phyloP scores from a whole-genome alignment of 1,140 invertebrate species.

The Theocolax elegans region DNA sequence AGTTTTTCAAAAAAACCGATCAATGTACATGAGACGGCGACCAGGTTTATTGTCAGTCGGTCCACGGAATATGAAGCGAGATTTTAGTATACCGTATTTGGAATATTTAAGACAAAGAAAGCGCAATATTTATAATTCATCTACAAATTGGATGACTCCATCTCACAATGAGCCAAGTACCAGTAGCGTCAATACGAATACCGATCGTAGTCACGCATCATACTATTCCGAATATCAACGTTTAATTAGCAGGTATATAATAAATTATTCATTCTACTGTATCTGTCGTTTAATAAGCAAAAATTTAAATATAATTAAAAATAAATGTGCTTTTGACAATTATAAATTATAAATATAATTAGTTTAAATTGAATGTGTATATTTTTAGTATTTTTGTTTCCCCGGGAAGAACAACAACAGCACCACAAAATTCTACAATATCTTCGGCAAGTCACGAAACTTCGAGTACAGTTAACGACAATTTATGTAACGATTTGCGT shows the following conservation, averaged over 20 bases:
- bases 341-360: background rate
- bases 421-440: background rate
- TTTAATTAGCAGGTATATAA: slow-evolving; percentile 10
- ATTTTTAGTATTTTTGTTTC: background rate
- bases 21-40: no score
- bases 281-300: no score
- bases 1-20: no score
- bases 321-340: background rate
- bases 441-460: background rate
- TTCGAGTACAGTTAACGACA: slow-evolving; percentile 1
- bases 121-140: no score
- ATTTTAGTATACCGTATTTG: no score
- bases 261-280: background rate
- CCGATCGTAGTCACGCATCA: no score
- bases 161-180: no score
- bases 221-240: no score
- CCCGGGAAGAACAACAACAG: background rate
- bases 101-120: no score
- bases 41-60: slow-evolving; percentile 42
- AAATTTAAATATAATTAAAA: background rate
- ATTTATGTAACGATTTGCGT: slow-evolving; percentile 16
- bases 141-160: no score
- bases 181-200: no score
- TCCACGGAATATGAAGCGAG: slow-evolving; percentile 44
- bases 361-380: background rate